Conservation (phyloP, 1,140 invertebrate genomes). For the Cydia pomonella region DNA sequence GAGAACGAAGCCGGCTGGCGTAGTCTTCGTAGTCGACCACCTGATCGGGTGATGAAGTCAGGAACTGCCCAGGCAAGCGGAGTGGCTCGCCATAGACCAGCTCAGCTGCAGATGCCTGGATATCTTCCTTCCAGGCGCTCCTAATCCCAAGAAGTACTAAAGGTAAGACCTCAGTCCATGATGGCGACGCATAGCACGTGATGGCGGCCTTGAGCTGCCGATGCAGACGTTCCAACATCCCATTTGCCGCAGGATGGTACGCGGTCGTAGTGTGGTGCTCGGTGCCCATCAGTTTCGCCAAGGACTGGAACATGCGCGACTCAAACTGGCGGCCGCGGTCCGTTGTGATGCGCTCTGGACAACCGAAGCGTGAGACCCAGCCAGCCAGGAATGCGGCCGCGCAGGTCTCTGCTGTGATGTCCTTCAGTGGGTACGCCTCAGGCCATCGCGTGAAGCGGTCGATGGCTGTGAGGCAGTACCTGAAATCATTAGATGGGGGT, state of each 20-base stretch:
- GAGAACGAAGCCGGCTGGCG: too few relatives aligned
- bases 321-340: too few relatives aligned
- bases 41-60: too few relatives aligned
- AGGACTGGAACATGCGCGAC: constrained; percentile 43
- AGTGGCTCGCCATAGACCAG: too few relatives aligned
- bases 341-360: too few relatives aligned
- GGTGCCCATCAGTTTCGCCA: constrained; percentile 41
- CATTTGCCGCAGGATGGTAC: constrained; percentile 59
- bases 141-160: constrained; percentile 70
- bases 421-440: constrained; percentile 40
- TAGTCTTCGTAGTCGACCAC: too few relatives aligned
- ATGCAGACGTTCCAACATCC: constrained; percentile 56
- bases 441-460: constrained; percentile 43
- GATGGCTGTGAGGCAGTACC: constrained; percentile 36
- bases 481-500: constrained; percentile 20
- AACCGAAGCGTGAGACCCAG: too few relatives aligned
- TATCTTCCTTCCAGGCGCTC: constrained; percentile 22
- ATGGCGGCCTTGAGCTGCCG: constrained; percentile 40
- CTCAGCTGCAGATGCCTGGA: constrained; percentile 57
- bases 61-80: too few relatives aligned
- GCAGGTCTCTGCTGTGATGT: too few relatives aligned
- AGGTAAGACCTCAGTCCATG: constrained; percentile 64
- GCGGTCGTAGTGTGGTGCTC: constrained; percentile 57
- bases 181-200: constrained; percentile 46
- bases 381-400: too few relatives aligned